These are phyloP conservation scores for Smittia sp. DNA, from an alignment of 2,888 invertebrate genomes.

Conservation along the genomic window DNA sequence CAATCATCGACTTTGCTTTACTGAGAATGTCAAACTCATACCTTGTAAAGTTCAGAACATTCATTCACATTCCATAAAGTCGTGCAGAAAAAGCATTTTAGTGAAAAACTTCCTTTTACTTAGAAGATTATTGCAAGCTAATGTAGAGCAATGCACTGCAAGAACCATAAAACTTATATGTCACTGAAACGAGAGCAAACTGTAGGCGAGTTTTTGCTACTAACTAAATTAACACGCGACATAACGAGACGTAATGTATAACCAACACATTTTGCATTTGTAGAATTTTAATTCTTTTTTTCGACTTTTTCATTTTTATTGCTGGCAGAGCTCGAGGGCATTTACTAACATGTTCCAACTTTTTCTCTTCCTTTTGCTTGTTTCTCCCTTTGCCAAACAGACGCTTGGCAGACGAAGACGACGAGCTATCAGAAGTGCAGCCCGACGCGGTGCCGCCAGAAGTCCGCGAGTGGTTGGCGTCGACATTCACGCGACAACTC, in stretches of 20 bases:
- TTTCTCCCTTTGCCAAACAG: constrained; percentile 46
- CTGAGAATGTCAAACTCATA: too few relatives aligned
- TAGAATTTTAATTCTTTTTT: constrained; percentile 9
- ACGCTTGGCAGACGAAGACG: constrained; percentile 85
- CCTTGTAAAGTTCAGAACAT: too few relatives aligned
- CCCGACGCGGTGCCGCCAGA: constrained; percentile 95
- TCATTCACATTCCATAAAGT: too few relatives aligned
- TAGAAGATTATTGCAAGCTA: constrained; percentile 11
- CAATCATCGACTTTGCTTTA: too few relatives aligned
- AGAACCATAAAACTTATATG: neutral
- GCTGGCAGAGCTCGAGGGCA: neutral
- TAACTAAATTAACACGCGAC: constrained; percentile 13
- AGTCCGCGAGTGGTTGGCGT: constrained; percentile 94
- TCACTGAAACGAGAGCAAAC: neutral
- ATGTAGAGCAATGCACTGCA: constrained; percentile 3
- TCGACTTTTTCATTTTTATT: constrained; percentile 2
- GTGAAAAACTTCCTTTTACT: neutral
- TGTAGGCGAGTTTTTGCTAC: constrained; percentile 7
- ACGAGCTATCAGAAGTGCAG: constrained; percentile 92
- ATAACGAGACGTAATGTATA: constrained; percentile 3
- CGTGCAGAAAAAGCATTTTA: too few relatives aligned
- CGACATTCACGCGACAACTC: constrained; percentile 90
- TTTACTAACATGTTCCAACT: constrained; percentile 12
- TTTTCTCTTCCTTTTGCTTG: constrained; percentile 19
- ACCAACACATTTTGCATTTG: constrained; percentile 24